Conservation (phyloP, 2,888 invertebrate species). For the Pheosia tremula region DNA sequence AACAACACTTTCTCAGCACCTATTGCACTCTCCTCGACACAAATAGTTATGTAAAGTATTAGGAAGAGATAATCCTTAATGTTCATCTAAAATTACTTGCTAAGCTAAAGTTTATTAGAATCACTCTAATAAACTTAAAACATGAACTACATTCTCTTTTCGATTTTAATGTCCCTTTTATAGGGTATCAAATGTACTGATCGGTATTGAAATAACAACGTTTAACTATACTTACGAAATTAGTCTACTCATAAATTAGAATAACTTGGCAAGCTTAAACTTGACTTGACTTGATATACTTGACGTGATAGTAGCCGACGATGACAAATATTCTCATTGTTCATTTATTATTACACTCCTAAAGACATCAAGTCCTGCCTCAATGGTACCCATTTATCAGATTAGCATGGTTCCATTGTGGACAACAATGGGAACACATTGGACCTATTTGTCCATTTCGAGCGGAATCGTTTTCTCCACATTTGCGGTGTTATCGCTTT, state of each 20-base stretch:
- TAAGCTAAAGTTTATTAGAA: no score
- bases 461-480: constrained; percentile 23
- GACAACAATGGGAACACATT: constrained; percentile 31
- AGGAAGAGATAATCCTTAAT: not conserved
- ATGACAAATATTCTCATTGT: not conserved
- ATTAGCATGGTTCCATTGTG: constrained; percentile 22
- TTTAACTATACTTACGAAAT: no score
- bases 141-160: no score
- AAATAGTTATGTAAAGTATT: not conserved
- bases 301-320: not conserved
- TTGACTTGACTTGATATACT: not conserved
- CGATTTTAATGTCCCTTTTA: no score
- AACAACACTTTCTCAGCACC: not conserved
- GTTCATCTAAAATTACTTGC: not conserved
- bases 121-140: no score
- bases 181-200: no score
- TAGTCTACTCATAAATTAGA: no score
- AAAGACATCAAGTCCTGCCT: not conserved
- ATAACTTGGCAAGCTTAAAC: no score
- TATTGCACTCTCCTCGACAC: not conserved
- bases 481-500: constrained; percentile 33
- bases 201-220: no score
- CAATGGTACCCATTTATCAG: constrained; percentile 24
- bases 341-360: not conserved
- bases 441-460: constrained; percentile 45